Percentiles rank a stretch among this genome's conserved stretches.
phyloP scores from a whole-genome alignment of 2,113 vertebrate species.

The Felis chaus region DNA sequence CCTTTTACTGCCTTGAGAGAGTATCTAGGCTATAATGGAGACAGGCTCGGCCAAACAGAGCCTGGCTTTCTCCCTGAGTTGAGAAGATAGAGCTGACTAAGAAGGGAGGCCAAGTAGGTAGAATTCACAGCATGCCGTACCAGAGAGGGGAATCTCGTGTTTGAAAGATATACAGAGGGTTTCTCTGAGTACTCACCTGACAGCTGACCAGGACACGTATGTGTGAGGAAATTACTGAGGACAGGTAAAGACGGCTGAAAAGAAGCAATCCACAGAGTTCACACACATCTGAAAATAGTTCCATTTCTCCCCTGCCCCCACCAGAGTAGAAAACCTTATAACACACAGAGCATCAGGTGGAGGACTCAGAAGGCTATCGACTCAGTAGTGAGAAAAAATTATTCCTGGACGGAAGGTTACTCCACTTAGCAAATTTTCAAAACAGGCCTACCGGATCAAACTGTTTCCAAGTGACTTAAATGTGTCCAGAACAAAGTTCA shows the following conservation, averaged over 20 bases:
- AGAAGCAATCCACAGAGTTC: neutral
- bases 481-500: neutral
- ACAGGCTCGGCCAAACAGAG: neutral
- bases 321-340: neutral
- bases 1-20: neutral
- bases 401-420: neutral
- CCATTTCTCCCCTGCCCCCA: neutral
- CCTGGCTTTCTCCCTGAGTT: neutral
- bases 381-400: neutral
- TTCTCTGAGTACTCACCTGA: neutral
- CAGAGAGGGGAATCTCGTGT: neutral
- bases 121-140: neutral
- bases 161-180: neutral
- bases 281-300: neutral
- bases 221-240: neutral
- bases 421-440: slow-evolving; percentile 22
- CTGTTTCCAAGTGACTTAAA: slow-evolving; percentile 34
- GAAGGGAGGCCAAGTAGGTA: neutral
- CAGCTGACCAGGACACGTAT: neutral
- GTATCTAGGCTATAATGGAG: neutral
- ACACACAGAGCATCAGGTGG: neutral
- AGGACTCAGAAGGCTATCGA: neutral
- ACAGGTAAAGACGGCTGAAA: neutral
- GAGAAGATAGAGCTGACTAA: neutral
- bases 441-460: neutral